Evolutionary conservation across 1,140 invertebrate genomes (phyloP).

Genomic region (Megalonaias nervosa): DNA sequence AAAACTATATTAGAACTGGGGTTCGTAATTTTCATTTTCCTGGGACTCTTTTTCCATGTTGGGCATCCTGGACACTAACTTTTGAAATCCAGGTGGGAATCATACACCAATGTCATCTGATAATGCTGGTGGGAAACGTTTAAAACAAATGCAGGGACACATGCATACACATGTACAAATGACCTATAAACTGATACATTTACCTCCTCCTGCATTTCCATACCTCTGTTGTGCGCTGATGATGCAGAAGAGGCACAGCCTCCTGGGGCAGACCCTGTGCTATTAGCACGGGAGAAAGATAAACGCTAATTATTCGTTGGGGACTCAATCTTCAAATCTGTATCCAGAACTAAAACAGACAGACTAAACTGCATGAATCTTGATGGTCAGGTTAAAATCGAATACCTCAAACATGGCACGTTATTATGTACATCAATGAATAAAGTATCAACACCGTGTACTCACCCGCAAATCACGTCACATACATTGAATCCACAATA

Average conservation of each 20-base stretch:
- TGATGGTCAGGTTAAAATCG: too few species aligned
- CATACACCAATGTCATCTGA: not conserved
- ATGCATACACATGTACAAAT: not conserved
- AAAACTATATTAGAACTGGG: too few species aligned
- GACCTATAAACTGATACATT: not conserved
- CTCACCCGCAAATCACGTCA: too few species aligned
- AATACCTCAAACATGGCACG: too few species aligned
- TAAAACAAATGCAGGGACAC: too few species aligned
- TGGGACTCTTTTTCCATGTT: too few species aligned
- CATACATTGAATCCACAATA: too few species aligned
- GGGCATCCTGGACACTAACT: too few species aligned
- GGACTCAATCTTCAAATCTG: slow-evolving; percentile 77
- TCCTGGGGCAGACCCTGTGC: slow-evolving; percentile 86
- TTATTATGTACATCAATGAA: too few species aligned
- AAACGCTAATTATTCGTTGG: slow-evolving; percentile 76
- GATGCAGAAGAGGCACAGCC: slow-evolving; percentile 83
- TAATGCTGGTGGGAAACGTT: not conserved
- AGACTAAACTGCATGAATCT: too few species aligned
- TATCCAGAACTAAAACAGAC: slow-evolving; percentile 47
- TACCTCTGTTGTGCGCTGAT: slow-evolving; percentile 82
- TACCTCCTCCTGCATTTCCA: not conserved
- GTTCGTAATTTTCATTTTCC: too few species aligned
- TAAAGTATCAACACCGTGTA: too few species aligned
- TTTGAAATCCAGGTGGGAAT: not conserved
- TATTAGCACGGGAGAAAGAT: slow-evolving; percentile 86